phyloP scores from a whole-genome alignment of 2,888 invertebrate genomes.

The Aspidiotus destructor region DNA sequence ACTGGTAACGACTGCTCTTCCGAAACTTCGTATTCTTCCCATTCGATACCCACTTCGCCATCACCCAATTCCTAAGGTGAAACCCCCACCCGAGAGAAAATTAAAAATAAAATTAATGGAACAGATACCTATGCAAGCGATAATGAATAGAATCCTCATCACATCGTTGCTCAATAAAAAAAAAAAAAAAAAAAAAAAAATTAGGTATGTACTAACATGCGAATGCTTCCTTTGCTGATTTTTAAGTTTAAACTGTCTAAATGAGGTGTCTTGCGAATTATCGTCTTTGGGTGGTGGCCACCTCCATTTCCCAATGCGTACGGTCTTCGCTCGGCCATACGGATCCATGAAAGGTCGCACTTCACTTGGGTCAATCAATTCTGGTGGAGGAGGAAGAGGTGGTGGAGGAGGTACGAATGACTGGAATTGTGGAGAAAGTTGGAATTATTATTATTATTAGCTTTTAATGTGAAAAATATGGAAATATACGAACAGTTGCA shows the following conservation, averaged over 20 bases:
- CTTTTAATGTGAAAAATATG: neutral
- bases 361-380: conserved; percentile 69
- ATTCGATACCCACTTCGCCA: conserved; percentile 52
- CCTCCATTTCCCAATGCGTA: conserved; percentile 88
- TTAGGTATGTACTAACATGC: conserved; percentile 36
- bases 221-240: conserved; percentile 67
- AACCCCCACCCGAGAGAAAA: neutral
- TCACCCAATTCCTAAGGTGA: conserved; percentile 36
- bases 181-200: too few relatives aligned
- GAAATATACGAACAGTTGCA: neutral
- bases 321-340: conserved; percentile 86
- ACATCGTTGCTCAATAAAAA: neutral
- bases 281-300: conserved; percentile 81
- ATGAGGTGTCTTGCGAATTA: conserved; percentile 56
- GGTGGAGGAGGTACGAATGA: conserved; percentile 61
- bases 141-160: too few relatives aligned
- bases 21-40: conserved; percentile 72
- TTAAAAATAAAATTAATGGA: neutral
- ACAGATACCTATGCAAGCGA: too few relatives aligned
- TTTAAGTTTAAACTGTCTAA: conserved; percentile 78
- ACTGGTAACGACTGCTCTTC: conserved; percentile 34
- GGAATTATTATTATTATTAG: neutral
- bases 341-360: conserved; percentile 77
- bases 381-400: conserved; percentile 78
- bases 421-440: conserved; percentile 29